Percentiles rank a stretch among this genome's conserved stretches.
Evolutionary conservation across 2,797 vertebrate species (phyloP).

Genomic region (Rousettus madagascariensis): DNA sequence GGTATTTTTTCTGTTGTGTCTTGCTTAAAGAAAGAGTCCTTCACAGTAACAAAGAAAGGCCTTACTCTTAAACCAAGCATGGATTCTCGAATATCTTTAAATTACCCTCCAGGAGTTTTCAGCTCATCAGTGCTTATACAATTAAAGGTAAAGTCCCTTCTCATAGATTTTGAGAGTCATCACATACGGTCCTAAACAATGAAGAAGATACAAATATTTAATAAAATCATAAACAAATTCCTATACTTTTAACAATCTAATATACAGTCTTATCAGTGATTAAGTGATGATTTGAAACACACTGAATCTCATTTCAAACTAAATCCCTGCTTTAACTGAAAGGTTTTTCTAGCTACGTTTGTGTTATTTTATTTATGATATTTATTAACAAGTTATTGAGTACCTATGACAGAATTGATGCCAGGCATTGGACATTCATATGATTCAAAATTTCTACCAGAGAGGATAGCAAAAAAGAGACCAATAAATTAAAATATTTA

Average conservation of each 20-base stretch:
- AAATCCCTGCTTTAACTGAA: not conserved
- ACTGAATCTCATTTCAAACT: not conserved
- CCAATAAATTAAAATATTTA: not conserved
- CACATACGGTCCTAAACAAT: not conserved
- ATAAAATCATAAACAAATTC: not conserved
- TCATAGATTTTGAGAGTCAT: not conserved
- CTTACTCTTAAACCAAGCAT: constrained; percentile 86
- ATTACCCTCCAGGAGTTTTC: constrained; percentile 89
- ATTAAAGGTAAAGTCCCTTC: constrained; percentile 72
- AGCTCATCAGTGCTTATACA: constrained; percentile 79
- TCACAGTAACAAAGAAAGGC: constrained; percentile 88
- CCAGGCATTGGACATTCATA: not conserved
- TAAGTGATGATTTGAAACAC: not conserved
- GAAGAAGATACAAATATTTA: not conserved
- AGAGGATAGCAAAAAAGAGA: not conserved
- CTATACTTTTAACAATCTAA: not conserved
- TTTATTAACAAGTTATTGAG: not conserved
- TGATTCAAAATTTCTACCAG: not conserved
- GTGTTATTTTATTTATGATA: not conserved
- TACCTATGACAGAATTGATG: not conserved
- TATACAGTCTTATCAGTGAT: not conserved
- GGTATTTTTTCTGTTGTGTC: constrained; percentile 93
- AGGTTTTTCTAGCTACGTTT: not conserved
- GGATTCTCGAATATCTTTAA: constrained; percentile 89
- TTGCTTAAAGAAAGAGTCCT: constrained; percentile 91